These are phyloP conservation scores for Colinus virginianus DNA, from an alignment of 2,113 vertebrate genomes.

Conservation along the genomic window DNA sequence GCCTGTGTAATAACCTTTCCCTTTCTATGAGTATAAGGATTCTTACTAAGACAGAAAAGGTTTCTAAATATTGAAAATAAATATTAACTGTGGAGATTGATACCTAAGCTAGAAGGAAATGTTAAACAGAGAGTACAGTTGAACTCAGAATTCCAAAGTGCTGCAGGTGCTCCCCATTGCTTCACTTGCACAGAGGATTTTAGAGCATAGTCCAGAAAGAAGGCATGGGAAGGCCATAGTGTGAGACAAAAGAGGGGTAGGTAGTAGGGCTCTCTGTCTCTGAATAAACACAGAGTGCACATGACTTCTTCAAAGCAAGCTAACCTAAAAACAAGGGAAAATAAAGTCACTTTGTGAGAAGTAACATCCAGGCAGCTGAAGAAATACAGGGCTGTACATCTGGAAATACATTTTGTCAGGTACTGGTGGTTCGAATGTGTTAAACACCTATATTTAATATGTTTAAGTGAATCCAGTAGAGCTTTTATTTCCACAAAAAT, in stretches of 20 bases:
- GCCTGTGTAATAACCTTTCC: not conserved
- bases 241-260: not conserved
- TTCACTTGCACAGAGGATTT: not conserved
- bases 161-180: not conserved
- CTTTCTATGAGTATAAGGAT: not conserved
- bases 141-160: not conserved
- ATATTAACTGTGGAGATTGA: not conserved
- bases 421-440: rapidly evolving
- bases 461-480: not conserved
- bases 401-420: not conserved
- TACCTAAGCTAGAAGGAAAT: not conserved
- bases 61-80: not conserved
- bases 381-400: not conserved
- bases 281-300: not conserved
- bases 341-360: not conserved
- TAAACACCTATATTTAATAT: not conserved
- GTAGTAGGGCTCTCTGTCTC: not conserved
- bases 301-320: not conserved
- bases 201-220: not conserved
- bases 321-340: not conserved
- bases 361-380: not conserved
- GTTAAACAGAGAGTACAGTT: not conserved
- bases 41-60: not conserved
- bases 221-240: not conserved
- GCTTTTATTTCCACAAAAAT: not conserved